Evolutionary conservation across 2,113 vertebrate genomes (phyloP).

Genomic region (Syngnathoides biaculeatus): DNA sequence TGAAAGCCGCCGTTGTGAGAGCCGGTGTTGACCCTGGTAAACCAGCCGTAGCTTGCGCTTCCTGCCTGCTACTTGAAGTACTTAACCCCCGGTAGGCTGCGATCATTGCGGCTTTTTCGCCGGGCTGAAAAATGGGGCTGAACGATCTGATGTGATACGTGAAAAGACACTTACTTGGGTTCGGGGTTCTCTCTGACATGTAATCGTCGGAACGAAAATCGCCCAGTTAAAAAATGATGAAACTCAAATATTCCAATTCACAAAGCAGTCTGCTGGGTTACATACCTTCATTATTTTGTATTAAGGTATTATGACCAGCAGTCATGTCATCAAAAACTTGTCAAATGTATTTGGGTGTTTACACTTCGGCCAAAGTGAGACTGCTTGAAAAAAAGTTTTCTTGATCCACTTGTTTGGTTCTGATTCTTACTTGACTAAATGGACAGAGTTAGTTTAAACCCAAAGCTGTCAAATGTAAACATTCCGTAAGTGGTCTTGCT

Average conservation of each 20-base stretch:
- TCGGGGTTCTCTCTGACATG: background rate
- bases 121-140: background rate
- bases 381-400: too few relatives aligned
- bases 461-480: background rate
- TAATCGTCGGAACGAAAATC: background rate
- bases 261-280: too few relatives aligned
- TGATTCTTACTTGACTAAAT: too few relatives aligned
- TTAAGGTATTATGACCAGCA: too few relatives aligned
- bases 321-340: background rate
- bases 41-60: slow-evolving; percentile 60
- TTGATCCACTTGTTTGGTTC: too few relatives aligned
- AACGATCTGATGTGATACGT: background rate
- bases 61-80: slow-evolving; percentile 52
- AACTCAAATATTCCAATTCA: background rate
- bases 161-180: background rate
- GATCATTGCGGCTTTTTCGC: slow-evolving; percentile 24
- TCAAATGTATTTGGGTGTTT: background rate
- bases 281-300: too few relatives aligned
- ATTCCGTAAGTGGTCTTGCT: too few relatives aligned
- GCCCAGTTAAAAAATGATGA: background rate
- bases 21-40: slow-evolving; percentile 62
- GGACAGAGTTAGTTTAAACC: background rate
- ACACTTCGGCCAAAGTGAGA: too few relatives aligned
- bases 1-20: slow-evolving; percentile 68
- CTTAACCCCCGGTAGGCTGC: slow-evolving; percentile 47